Base-by-base conservation (phyloP, 2,113 vertebrate genomes). In the Marmota flaviventris region DNA sequence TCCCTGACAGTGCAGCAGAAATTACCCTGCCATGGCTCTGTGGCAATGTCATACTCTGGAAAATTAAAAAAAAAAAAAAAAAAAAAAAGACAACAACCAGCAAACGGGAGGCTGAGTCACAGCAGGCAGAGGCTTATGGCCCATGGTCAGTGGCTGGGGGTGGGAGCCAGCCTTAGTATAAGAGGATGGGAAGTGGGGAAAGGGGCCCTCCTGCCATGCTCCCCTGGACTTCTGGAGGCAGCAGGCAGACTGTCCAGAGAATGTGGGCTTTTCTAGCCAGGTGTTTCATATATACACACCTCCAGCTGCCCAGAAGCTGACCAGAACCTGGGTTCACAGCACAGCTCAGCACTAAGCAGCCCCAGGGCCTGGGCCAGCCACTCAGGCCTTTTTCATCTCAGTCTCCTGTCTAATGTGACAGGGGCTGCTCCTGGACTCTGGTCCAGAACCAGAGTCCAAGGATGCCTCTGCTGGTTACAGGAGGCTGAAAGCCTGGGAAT, bases 81-180 rank as follows among this genome's bases (percentile, higher is more conserved):
- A n/a, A n/a, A n/a, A n/a, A n/a, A n/a, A n/a, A n/a, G 85, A 65
- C 95, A 93, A 76, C 45, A 27, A 61, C 69, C 78, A 92, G 51
- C 93, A 24, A 83, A 90, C 4, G 1, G 65, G 70, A 42, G 70
- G 75, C 93, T 85, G 84, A 82, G 94, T 97, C 97, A 96, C 20
- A 51, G 86, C 18, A 3, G 88, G 85, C 18, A 16, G 90, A 69
- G 90, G 91, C 78, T 58, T 45, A 58, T 75, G 82, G 37, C 42
- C 12, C 9, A 45, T 5, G 22, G 75, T 75, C 75, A 32, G 69
- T n/a, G 56, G 89, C 76, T 45, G 42, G 42, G 42, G 42, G 42
- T 7, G 61, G n/a, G 85, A 78, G 34, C 6, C 42, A 45, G 42
- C 42, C 42, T 1, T 34, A 53, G 27, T 67, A 53, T 18, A 0